Evolutionary conservation across 2,888 invertebrate species (phyloP).

Genomic region (Ramazzottius varieornatus): DNA sequence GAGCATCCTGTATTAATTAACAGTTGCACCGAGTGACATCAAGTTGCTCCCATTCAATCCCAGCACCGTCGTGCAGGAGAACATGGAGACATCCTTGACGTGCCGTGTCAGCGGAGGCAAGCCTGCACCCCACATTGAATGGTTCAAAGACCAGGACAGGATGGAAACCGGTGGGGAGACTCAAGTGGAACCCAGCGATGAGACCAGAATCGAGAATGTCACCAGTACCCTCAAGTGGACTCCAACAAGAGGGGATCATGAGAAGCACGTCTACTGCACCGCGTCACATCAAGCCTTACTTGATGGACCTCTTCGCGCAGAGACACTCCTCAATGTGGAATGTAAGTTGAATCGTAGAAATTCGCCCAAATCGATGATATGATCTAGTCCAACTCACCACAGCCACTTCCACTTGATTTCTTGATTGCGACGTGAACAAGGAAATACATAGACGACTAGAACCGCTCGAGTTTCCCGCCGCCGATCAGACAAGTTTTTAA

Average conservation of each 20-base stretch:
- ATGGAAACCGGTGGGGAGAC: neutral
- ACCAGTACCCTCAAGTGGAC: constrained; percentile 2
- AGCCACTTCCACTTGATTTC: no score
- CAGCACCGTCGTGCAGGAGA: neutral
- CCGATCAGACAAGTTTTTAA: no score
- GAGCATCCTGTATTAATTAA: constrained; percentile 3
- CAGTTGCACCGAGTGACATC: neutral
- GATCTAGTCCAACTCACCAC: no score
- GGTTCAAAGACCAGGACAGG: neutral
- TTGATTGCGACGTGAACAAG: no score
- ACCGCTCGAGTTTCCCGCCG: no score
- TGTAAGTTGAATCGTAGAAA: neutral
- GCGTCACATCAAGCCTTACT: neutral
- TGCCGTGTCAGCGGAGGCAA: neutral
- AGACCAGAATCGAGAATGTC: neutral
- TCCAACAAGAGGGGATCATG: constrained; percentile 1
- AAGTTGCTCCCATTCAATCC: neutral
- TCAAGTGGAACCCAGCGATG: neutral
- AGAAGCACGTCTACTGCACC: neutral
- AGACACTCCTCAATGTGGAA: neutral
- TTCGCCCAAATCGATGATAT: neutral
- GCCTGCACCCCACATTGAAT: neutral
- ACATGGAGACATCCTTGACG: neutral
- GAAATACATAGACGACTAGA: no score
- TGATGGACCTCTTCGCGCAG: neutral